Evolutionary conservation across 2,888 invertebrate genomes (phyloP), one percentile per base, ranked within the genome.

Genomic region (Ormyrus thymus): DNA sequence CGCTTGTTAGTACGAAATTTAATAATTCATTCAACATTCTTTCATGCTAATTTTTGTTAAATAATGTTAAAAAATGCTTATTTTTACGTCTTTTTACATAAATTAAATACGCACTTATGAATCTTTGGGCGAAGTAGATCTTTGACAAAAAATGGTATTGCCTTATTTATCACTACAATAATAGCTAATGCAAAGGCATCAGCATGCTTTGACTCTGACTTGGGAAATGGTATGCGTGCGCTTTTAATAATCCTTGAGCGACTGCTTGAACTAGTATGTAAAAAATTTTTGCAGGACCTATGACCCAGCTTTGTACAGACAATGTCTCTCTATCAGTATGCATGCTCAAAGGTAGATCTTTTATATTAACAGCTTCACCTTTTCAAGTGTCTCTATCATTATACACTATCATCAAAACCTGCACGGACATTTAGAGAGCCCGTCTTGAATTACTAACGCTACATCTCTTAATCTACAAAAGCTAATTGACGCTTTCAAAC

Each of bases 271-370:
- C 46, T 43, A 51, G 13, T 76, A n/a, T 58, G 51, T 71, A 13
- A 66, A 70, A 59, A 83, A 84, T 86, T 83, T 85, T 86, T 86
- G 81, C 85, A 86, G 85, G 85, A 84, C 70, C 84, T 84, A 85
- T 85, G 85, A 86, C 83, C 83, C 84, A 84, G 84, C 85, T 85
- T 86, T 84, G 82, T 85, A 85, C 84, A 85, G 84, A 84, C 81
- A 85, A 85, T 85, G 83, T 85, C 85, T 85, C 71, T 76, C 84
- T 84, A 29, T 29, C 84, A 85, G 83, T 84, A 85, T 86, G 85
- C 85, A 86, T 85, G 85, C 83, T 75, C 77, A 85, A 85, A 85
- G 85, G 85, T 85, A 86, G 85, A 85, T 80, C 76, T 84, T 72
- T 83, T 79, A 83, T 84, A 83, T 68, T 55, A 75, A 68, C 66